Percentiles rank a stretch among this genome's conserved stretches.
Conservation (phyloP, 2,113 vertebrate genomes). For the Poicephalus gulielmi region DNA sequence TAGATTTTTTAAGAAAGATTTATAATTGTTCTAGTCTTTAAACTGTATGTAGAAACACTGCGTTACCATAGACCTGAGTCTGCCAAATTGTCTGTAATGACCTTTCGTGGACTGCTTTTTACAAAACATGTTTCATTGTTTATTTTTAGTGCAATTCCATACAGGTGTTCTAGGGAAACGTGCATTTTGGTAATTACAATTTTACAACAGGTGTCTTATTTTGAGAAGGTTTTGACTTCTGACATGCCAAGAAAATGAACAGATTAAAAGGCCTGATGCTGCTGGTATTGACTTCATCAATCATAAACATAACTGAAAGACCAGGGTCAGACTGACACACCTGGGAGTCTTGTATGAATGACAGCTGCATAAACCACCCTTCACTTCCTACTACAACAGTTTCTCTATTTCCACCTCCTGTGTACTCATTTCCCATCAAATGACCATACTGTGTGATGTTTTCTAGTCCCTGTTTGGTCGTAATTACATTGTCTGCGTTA, state of each 20-base stretch:
- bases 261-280: not conserved
- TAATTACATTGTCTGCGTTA: not conserved
- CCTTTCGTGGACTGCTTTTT: not conserved
- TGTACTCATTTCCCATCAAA: not conserved
- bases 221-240: conserved; percentile 5
- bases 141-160: conserved; percentile 41
- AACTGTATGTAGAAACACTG: conserved; percentile 53
- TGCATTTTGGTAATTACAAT: not conserved
- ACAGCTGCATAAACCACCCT: not conserved
- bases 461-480: not conserved
- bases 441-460: not conserved
- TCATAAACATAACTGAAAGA: not conserved
- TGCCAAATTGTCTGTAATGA: conserved; percentile 17
- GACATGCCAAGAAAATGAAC: not conserved
- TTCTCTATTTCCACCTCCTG: not conserved
- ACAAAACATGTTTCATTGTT: not conserved
- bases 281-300: not conserved
- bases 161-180: not conserved
- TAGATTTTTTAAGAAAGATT: conserved; percentile 55
- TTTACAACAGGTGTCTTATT: conserved; percentile 12
- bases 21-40: conserved; percentile 64
- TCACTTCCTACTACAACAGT: not conserved
- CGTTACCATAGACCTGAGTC: conserved; percentile 25
- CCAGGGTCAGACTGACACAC: conserved; percentile 8
- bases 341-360: not conserved